Base-by-base conservation (phyloP, 2,888 invertebrate species). In the Apamea epomidion region DNA sequence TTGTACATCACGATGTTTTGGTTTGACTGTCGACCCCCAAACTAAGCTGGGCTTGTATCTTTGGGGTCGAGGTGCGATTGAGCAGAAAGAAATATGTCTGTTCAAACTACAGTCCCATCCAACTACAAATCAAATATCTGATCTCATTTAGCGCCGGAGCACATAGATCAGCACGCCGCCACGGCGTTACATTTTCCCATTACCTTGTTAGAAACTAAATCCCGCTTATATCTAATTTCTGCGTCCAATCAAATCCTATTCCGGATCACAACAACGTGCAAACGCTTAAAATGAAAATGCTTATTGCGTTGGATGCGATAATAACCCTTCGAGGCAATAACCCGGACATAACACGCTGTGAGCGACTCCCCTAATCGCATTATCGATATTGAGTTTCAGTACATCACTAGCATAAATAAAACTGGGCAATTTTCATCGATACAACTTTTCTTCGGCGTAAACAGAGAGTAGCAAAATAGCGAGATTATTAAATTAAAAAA, bases 211-310 rank as follows among this genome's bases (percentile, higher is more conserved):
- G 32, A 68, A 86, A 81, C 84, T 85, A 78, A 84, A 82, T 78
- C 81, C 82, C 71, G 32, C 32, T 72, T 51, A 83, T 73, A 82
- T 21, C 51, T 76, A 86, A 85, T 83, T 74, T 76, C 18, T 69
- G 29, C 45, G 62, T 68, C 73, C 74, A 85, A 85, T 85, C 76
- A 82, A 86, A 85, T 86, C 85, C 79, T 76, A 86, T 86, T 76
- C 87, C 86, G 65, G 84, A 73, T 77, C 86, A 71, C 73, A 81
- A 84, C 86, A 83, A 80, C 86, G 80, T 83, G 86, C 80, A 68
- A 86, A 82, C 78, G 87, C 74, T 80, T 80, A 69, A 80, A 85
- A 80, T 87, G 85, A 87, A 81, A 84, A 81, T 81, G 85, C 87
- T 84, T 84, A 87, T 87, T 84, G 81, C 87, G 58, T 87, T 70